Evolutionary conservation across 2,888 invertebrate species (phyloP).

Genomic region (Resseliella maxima): DNA sequence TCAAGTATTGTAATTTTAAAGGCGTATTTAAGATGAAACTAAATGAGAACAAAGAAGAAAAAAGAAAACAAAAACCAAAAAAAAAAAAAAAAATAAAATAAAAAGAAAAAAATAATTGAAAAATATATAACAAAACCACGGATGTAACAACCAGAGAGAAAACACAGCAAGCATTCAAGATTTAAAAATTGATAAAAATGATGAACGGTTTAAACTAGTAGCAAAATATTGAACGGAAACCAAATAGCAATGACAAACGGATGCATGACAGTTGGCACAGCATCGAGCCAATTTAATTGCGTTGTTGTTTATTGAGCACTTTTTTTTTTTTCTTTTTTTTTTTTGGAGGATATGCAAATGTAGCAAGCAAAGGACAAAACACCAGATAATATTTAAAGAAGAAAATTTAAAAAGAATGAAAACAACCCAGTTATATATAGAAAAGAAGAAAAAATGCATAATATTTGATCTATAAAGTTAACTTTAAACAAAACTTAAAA

Average conservation of each 20-base stretch:
- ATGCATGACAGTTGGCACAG: not conserved
- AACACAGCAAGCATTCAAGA: too few relatives aligned
- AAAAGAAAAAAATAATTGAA: not conserved
- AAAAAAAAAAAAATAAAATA: not conserved
- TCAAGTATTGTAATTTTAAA: slow-evolving; percentile 41
- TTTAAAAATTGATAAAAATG: too few relatives aligned
- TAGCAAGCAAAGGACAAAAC: slow-evolving; percentile 2
- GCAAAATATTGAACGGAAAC: not conserved
- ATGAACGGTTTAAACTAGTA: not conserved
- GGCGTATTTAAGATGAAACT: slow-evolving; percentile 17
- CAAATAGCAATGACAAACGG: not conserved
- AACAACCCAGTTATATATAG: not conserved
- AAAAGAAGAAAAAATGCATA: not conserved
- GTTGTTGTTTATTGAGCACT: not conserved
- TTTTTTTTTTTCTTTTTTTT: not conserved
- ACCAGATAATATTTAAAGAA: slow-evolving; percentile 19
- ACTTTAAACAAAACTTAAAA: not conserved
- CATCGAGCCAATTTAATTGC: not conserved
- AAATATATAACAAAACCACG: too few relatives aligned
- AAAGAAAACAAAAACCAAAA: not conserved
- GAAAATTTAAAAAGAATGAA: not conserved
- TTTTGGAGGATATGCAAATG: not conserved
- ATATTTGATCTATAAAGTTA: slow-evolving; percentile 32
- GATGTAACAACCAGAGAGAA: too few relatives aligned
- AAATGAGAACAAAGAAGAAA: not conserved